Percentiles rank a stretch among this genome's conserved stretches.
Evolutionary conservation across 2,888 invertebrate species (phyloP).

Genomic region (Thysanoteuthis rhombus): DNA sequence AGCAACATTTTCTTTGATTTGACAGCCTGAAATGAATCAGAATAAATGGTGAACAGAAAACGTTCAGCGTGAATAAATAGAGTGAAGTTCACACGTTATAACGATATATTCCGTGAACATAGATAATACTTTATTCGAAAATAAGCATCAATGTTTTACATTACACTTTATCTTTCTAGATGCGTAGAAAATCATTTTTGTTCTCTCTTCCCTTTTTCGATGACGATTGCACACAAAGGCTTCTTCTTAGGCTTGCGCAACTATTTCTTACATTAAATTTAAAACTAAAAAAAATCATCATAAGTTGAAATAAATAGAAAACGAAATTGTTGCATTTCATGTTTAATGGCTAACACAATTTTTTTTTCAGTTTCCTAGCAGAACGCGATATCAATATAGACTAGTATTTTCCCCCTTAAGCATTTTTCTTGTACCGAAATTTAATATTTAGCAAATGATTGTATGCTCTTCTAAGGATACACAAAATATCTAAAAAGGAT

Average conservation of each 20-base stretch:
- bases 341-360: background rate
- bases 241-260: background rate
- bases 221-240: background rate
- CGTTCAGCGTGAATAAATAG: too few relatives aligned
- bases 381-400: background rate
- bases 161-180: background rate
- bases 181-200: background rate
- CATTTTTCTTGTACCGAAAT: background rate
- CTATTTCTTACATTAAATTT: background rate
- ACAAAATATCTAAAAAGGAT: background rate
- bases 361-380: background rate
- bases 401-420: background rate
- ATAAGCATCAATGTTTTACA: background rate
- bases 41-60: too few relatives aligned
- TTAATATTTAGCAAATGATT: background rate
- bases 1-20: too few relatives aligned
- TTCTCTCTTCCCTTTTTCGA: background rate
- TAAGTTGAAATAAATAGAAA: background rate
- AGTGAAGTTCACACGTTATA: too few relatives aligned
- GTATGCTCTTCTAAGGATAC: background rate
- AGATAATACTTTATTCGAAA: too few relatives aligned
- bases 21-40: too few relatives aligned
- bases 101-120: too few relatives aligned
- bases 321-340: background rate
- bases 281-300: background rate